phyloP scores from a whole-genome alignment of 2,797 vertebrate genomes.

The Malurus leucopterus region DNA sequence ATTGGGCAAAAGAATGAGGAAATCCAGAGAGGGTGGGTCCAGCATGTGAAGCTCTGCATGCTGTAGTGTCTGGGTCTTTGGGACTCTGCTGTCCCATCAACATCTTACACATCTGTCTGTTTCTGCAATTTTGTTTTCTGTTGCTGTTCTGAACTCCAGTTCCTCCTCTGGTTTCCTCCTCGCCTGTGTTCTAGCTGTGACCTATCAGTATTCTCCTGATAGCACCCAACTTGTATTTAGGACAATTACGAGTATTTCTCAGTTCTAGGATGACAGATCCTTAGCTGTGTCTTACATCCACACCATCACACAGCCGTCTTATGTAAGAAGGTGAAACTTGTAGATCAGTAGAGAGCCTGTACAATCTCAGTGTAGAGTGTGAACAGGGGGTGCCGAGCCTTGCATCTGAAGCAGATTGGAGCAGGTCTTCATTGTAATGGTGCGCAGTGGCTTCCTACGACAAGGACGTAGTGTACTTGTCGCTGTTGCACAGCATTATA shows the following conservation, averaged over 20 bases:
- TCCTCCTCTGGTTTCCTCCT: background rate
- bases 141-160: background rate
- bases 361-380: accelerated
- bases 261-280: background rate
- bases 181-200: background rate
- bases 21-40: background rate
- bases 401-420: background rate
- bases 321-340: accelerated
- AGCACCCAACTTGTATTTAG: background rate
- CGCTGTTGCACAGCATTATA: background rate
- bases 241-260: background rate
- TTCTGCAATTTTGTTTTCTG: background rate
- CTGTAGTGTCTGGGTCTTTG: background rate
- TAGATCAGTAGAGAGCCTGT: background rate
- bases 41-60: background rate
- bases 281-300: background rate
- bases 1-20: background rate
- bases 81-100: background rate
- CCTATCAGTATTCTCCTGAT: background rate
- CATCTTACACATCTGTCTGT: background rate
- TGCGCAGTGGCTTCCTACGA: background rate
- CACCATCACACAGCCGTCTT: accelerated
- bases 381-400: background rate
- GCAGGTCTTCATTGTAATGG: background rate
- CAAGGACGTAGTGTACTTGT: background rate